phyloP scores from a whole-genome alignment of 2,797 vertebrate genomes.

The Gallinago solitaria region DNA sequence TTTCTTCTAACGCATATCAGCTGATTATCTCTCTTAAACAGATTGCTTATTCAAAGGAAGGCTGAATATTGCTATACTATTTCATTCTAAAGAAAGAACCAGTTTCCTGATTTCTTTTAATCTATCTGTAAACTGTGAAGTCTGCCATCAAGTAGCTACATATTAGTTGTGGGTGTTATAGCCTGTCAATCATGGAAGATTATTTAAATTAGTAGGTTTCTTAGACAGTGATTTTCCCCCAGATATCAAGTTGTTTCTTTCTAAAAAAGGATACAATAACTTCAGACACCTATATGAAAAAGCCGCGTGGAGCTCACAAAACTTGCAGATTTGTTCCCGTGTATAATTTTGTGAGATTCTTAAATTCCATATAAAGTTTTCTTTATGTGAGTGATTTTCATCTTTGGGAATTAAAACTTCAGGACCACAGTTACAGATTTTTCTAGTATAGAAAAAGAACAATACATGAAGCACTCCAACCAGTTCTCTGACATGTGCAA shows the following conservation, averaged over 20 bases:
- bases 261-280: neutral
- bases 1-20: neutral
- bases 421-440: neutral
- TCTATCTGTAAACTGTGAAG: constrained; percentile 34
- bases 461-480: rapidly evolving
- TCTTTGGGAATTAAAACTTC: neutral
- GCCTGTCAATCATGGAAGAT: neutral
- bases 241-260: neutral
- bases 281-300: neutral
- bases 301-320: neutral
- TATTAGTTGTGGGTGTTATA: constrained; percentile 46
- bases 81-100: neutral
- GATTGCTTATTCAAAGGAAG: neutral
- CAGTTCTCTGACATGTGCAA: neutral
- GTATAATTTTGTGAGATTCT: neutral
- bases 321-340: neutral
- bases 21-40: neutral
- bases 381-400: neutral
- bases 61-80: neutral
- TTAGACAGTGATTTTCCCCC: constrained; percentile 17
- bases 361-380: neutral
- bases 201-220: constrained; percentile 38
- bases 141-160: constrained; percentile 17
- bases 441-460: neutral
- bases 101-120: neutral